Conservation (phyloP, 2,888 invertebrate genomes). For the Drosophila maculinotata region DNA sequence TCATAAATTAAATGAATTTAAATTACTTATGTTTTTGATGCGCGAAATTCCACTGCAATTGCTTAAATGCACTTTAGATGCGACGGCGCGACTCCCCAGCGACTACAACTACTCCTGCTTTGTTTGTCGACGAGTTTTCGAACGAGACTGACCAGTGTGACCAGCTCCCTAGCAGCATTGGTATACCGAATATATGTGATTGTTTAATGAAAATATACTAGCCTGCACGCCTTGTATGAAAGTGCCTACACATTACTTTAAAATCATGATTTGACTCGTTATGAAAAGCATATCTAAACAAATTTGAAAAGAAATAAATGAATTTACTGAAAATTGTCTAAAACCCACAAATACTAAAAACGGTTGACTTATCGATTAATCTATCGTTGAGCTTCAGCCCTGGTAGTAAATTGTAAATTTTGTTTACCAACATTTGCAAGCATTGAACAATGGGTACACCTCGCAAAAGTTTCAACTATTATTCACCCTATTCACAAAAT, state of each 20-base stretch:
- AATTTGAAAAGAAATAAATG: background rate
- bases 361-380: conserved; percentile 21
- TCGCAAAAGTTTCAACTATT: conserved; percentile 58
- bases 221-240: background rate
- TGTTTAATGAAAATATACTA: conserved; percentile 37
- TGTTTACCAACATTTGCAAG: conserved; percentile 43
- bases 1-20: conserved; percentile 1
- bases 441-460: conserved; percentile 71
- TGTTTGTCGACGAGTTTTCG: conserved; percentile 62
- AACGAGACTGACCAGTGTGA: conserved; percentile 55
- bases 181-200: conserved; percentile 27
- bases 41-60: conserved; percentile 63
- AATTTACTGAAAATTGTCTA: background rate
- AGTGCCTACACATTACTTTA: conserved; percentile 9
- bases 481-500: conserved; percentile 73
- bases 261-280: conserved; percentile 5
- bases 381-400: conserved; percentile 23
- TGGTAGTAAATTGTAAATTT: conserved; percentile 8
- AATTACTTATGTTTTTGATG: conserved; percentile 34
- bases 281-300: background rate
- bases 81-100: conserved; percentile 65
- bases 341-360: background rate
- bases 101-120: no score
- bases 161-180: conserved; percentile 23
- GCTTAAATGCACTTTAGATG: conserved; percentile 67